These are phyloP conservation scores for Lytechinus variegatus DNA, from an alignment of 35 echinoderm and acorn worm species.

Conservation along the genomic window DNA sequence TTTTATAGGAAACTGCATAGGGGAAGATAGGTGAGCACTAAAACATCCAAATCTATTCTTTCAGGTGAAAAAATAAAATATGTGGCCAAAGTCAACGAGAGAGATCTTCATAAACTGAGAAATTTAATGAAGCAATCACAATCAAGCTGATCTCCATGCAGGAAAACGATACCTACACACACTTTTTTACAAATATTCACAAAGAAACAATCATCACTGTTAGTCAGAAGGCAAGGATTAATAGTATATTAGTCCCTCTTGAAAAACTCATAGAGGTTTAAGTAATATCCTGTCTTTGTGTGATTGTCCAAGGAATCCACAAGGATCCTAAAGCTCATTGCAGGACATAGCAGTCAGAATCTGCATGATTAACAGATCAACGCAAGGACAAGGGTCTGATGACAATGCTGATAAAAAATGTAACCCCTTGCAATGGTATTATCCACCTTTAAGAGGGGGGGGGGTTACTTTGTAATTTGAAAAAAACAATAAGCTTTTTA, in stretches of 20 bases:
- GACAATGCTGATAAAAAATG: neutral
- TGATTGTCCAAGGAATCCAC: neutral
- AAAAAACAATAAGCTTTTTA: neutral
- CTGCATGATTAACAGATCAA: neutral
- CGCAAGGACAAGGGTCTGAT: neutral
- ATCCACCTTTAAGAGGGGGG: neutral
- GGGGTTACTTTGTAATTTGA: neutral
- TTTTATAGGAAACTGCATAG: no score
- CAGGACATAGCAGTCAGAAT: neutral
- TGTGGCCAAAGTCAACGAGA: neutral
- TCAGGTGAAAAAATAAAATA: neutral
- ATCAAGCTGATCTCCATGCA: neutral
- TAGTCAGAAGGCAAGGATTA: neutral
- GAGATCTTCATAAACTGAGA: neutral
- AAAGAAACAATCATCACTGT: neutral
- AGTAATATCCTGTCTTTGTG: constrained; percentile 10
- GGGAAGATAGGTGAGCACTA: neutral
- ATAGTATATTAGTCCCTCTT: neutral
- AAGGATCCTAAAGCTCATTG: neutral
- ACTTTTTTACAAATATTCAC: neutral
- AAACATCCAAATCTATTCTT: neutral
- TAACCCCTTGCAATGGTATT: neutral
- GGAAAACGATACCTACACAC: neutral
- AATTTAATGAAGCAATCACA: neutral
- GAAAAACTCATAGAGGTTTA: neutral